Evolutionary conservation across 2,113 vertebrate genomes (phyloP).

Genomic region (Apodemus sylvaticus): DNA sequence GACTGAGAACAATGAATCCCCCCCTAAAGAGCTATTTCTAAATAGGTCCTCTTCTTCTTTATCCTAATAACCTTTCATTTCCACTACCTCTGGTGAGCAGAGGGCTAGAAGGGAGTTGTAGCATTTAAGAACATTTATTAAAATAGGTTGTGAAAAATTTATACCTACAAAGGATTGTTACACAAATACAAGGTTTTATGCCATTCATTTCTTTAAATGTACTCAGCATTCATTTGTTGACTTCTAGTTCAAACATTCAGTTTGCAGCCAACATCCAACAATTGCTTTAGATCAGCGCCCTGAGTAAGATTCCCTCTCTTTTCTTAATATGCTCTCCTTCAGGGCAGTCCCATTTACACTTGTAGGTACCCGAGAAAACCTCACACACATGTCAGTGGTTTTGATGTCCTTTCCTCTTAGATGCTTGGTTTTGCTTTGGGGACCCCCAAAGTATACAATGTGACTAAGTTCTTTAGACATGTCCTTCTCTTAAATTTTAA

Average conservation of each 20-base stretch:
- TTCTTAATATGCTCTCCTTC: background rate
- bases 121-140: no score
- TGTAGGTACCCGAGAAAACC: background rate
- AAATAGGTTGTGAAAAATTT: no score
- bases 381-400: background rate
- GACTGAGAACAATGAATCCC: no score
- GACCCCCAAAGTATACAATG: background rate
- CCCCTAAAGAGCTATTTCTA: no score
- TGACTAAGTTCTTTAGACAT: background rate
- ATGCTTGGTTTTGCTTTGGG: background rate
- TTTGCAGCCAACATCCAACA: background rate
- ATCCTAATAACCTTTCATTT: no score
- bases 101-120: no score
- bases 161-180: background rate
- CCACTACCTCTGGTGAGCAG: no score
- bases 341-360: background rate
- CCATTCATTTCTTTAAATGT: background rate
- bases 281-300: background rate
- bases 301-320: background rate
- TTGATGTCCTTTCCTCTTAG: background rate
- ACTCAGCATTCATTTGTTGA: background rate
- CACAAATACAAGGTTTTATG: background rate
- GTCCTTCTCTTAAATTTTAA: background rate
- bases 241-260: background rate
- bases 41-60: accelerated